Evolutionary conservation across 2,113 vertebrate species (phyloP).

Genomic region (Pseudorectes ferrugineus): DNA sequence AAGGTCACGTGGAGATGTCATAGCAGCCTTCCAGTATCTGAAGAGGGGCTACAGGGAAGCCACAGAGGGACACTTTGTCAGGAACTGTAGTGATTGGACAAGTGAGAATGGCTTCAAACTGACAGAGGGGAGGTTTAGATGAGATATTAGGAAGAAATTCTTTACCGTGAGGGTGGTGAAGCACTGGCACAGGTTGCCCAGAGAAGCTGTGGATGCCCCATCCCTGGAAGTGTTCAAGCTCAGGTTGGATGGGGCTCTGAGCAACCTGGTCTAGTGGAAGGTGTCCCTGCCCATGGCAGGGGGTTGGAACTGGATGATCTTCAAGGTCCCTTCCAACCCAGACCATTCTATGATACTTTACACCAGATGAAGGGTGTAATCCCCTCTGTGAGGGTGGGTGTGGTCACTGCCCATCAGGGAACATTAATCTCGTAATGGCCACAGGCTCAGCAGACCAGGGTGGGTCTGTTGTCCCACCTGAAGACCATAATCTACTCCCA

Average conservation of each 20-base stretch:
- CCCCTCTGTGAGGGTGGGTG: not conserved
- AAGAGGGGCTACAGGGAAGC: not conserved
- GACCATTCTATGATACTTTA: not conserved
- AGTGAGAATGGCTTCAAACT: not conserved
- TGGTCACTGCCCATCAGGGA: not conserved
- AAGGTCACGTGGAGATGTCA: not conserved
- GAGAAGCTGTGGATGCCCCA: not conserved
- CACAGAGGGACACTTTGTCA: not conserved
- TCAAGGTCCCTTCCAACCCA: not conserved
- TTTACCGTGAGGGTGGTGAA: not conserved
- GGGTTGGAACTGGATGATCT: not conserved
- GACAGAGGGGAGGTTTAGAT: not conserved
- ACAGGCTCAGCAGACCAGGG: not conserved
- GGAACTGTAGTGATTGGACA: not conserved
- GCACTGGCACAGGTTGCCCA: not conserved
- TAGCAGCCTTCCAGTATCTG: not conserved
- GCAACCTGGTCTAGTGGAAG: not conserved
- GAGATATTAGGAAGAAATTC: not conserved
- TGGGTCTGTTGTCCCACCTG: not conserved
- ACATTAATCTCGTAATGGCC: not conserved
- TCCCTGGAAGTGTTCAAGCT: not conserved
- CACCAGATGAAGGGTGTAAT: not conserved
- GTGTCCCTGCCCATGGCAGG: not conserved
- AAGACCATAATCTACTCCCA: not conserved
- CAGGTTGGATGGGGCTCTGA: not conserved